Percentiles rank a stretch among this genome's conserved stretches.
phyloP scores from a whole-genome alignment of 2,888 invertebrate species.

The Papilio gigon region DNA sequence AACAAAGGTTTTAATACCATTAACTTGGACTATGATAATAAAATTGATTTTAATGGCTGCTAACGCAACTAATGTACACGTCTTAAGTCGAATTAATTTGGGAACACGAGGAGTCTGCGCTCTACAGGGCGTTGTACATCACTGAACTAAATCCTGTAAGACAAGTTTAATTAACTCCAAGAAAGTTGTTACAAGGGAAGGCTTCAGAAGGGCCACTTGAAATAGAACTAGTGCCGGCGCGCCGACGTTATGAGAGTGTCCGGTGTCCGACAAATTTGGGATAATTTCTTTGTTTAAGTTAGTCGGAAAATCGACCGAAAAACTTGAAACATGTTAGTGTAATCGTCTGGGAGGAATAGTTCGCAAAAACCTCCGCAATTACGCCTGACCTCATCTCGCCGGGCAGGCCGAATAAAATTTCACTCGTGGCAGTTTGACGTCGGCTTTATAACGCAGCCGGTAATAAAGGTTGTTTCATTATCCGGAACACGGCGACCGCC shows the following conservation, averaged over 20 bases:
- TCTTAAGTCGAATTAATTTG: conserved; percentile 41
- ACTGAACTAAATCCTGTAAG: conserved; percentile 58
- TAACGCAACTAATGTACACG: background rate
- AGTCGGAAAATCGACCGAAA: conserved; percentile 14
- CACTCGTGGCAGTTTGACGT: conserved; percentile 44
- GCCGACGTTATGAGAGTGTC: conserved; percentile 36
- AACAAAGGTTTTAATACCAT: no score
- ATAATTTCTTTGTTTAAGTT: conserved; percentile 36
- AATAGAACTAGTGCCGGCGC: conserved; percentile 41
- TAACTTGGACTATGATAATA: no score
- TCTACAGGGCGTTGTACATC: conserved; percentile 59
- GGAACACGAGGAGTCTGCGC: conserved; percentile 45
- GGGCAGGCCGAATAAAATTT: conserved; percentile 35
- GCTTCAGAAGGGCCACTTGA: conserved; percentile 47
- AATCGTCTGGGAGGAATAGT: conserved; percentile 24
- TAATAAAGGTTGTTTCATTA: conserved; percentile 59
- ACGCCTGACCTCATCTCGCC: conserved; percentile 22
- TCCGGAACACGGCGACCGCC: conserved; percentile 56
- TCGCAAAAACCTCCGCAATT: conserved; percentile 23
- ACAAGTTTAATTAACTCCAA: conserved; percentile 68
- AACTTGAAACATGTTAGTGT: conserved; percentile 30
- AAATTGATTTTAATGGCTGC: background rate
- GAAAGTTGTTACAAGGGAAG: conserved; percentile 54
- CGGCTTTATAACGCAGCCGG: conserved; percentile 50
- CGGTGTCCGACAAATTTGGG: conserved; percentile 36